A percentile compares a stretch with the other conserved stretches of the same genome.
These are phyloP conservation scores for Alectura lathami DNA, from an alignment of 2,113 vertebrate genomes.

Conservation along the genomic window DNA sequence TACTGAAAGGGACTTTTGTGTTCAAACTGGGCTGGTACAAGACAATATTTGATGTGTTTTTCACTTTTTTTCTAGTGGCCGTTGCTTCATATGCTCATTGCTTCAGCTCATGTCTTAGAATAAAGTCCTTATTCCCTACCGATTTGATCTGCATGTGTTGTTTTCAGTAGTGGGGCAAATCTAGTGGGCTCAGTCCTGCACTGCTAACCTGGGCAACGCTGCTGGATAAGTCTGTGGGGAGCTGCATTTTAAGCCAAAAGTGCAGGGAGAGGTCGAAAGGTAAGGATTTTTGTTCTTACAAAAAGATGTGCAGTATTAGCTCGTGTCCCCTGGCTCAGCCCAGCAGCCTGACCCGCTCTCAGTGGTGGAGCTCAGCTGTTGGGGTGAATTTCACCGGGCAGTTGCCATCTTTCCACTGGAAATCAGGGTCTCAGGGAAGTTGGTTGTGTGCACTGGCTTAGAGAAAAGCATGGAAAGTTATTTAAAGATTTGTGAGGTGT, in stretches of 20 bases:
- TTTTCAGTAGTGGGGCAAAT: neutral
- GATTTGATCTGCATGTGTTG: neutral
- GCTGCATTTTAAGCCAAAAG: slow-evolving; percentile 19
- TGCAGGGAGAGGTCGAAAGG: slow-evolving; percentile 27
- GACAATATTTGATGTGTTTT: slow-evolving; percentile 8
- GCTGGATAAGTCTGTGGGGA: slow-evolving; percentile 23
- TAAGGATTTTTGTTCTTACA: neutral
- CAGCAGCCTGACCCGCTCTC: neutral
- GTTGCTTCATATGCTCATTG: slow-evolving; percentile 46
- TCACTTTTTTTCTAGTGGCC: slow-evolving; percentile 16
- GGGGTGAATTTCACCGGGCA: neutral
- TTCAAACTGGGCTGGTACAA: neutral
- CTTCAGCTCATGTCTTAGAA: slow-evolving; percentile 53
- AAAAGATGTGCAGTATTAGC: neutral
- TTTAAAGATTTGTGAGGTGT: neutral
- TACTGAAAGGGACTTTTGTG: neutral
- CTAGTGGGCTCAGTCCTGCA: fast-evolving
- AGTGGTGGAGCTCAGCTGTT: neutral
- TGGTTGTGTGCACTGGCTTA: neutral
- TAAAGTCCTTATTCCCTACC: slow-evolving; percentile 59
- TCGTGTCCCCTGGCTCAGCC: neutral
- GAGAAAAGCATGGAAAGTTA: neutral
- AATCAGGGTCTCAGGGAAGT: neutral
- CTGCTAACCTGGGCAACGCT: neutral
- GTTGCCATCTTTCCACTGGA: neutral